A percentile compares a stretch with the other conserved stretches of the same genome.
Conservation (phyloP, 1,140 invertebrate genomes). For the Drosophila nasuta region DNA sequence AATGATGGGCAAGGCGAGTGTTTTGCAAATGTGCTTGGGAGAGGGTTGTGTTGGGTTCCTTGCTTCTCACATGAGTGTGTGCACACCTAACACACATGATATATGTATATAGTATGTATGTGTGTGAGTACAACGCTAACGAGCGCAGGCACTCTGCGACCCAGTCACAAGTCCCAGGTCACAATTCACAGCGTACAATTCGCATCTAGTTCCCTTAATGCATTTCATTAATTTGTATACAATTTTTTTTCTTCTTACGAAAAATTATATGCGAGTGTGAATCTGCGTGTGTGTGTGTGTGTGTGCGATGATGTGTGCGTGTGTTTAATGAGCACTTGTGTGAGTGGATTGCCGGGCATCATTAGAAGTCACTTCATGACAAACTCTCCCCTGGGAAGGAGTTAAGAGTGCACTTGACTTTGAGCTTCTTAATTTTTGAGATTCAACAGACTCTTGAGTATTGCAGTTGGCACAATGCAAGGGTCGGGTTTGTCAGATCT, state of each 20-base stretch:
- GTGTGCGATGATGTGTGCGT: slow-evolving; percentile 26
- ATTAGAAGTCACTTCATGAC: slow-evolving; percentile 68
- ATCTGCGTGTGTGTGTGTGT: slow-evolving; percentile 1
- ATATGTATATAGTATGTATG: background rate
- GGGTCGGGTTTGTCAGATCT: background rate
- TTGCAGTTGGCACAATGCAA: slow-evolving; percentile 8
- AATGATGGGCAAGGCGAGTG: slow-evolving; percentile 67
- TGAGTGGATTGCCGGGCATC: slow-evolving; percentile 38
- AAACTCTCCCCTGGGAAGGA: slow-evolving; percentile 14
- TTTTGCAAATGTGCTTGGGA: slow-evolving; percentile 39
- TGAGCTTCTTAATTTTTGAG: slow-evolving; percentile 42
- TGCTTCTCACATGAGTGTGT: background rate
- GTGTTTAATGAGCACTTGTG: slow-evolving; percentile 68
- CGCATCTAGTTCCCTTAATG: slow-evolving; percentile 59
- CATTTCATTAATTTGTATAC: slow-evolving; percentile 78
- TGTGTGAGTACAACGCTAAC: slow-evolving; percentile 55
- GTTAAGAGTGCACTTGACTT: slow-evolving; percentile 40
- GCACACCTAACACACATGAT: background rate
- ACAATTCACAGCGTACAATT: slow-evolving; percentile 29
- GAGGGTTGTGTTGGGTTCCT: slow-evolving; percentile 13
- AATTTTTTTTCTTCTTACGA: slow-evolving; percentile 45
- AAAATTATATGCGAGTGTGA: slow-evolving; percentile 5
- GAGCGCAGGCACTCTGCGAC: slow-evolving; percentile 63
- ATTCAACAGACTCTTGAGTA: background rate
- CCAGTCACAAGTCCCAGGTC: slow-evolving; percentile 53